Base-by-base conservation (phyloP, 2,113 vertebrate genomes). In the Chlamydotis undulata region DNA sequence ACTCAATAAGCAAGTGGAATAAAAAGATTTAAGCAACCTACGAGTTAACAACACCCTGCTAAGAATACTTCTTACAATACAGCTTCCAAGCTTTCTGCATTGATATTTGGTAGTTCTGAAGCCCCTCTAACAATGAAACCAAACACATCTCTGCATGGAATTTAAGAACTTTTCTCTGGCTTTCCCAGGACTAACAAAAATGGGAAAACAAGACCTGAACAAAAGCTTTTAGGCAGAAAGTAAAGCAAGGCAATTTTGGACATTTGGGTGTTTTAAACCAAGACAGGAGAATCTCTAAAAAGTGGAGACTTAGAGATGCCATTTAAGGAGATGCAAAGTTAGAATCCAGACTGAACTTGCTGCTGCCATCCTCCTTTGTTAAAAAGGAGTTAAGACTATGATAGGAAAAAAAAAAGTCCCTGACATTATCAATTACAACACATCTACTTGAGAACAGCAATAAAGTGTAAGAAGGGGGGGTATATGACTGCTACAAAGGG, bases 401-500 rank as follows among this genome's bases (percentile, higher is more conserved):
- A 87, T 0, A 56, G n/a, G 45, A 75, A 84, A 37, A 37, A 37
- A 37, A 85, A 14, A 45, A 33, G 14, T 8, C 31, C 25, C 33
- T 37, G 25, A 86, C 78, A 74, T 69, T 43, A 57, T 56, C 23
- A 60, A 68, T 49, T 55, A 29, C 28, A 60, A 60, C 53, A 79
- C 29, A 73, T 9, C 24, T 83, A 29, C 41, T 7, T 26, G 67
- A 68, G 49, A 76, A 83, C 28, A 77, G 19, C 49, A 80, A 7
- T 23, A 56, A 85, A 4, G 28, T 7, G 24, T 19, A 55, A 87
- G 2, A 2, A 73, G 35, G 9, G 0, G 0, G 0, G 6, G 15
- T 41, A 45, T 23, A 56, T 5, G 45, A 87, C 14, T 47, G 16
- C 35, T 50, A 74, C 45, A 69, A 69, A 73, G 17, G 5, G 12